These are phyloP conservation scores for Pseudochirops corinnae DNA, from an alignment of 2,797 vertebrate genomes.

Conservation along the genomic window DNA sequence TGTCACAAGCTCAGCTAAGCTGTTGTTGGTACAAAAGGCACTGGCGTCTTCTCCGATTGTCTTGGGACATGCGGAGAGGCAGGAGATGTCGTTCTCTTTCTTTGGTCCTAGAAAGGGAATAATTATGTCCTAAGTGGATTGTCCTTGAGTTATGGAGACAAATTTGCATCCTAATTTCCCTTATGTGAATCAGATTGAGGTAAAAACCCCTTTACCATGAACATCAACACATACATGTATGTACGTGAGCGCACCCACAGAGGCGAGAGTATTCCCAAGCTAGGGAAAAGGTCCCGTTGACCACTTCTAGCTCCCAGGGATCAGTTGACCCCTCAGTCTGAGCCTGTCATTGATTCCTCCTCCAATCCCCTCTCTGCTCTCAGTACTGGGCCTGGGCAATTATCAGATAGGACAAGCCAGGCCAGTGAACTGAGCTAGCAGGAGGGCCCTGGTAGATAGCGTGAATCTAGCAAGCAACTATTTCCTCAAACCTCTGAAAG, in stretches of 20 bases:
- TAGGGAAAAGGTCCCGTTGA: neutral
- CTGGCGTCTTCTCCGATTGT: neutral
- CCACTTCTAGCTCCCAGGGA: neutral
- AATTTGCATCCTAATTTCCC: neutral
- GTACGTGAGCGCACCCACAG: neutral
- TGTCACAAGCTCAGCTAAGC: conserved; percentile 55
- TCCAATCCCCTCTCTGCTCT: neutral
- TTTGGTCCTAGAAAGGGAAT: neutral
- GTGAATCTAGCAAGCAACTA: neutral
- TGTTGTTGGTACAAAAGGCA: conserved; percentile 50
- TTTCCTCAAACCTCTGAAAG: neutral
- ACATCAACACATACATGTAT: neutral
- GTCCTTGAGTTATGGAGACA: neutral
- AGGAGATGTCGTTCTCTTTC: neutral
- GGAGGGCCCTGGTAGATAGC: neutral
- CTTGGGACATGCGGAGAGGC: neutral
- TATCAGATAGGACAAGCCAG: neutral
- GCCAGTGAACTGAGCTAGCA: neutral
- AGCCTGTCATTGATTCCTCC: neutral
- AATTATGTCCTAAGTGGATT: neutral
- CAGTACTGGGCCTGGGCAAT: neutral
- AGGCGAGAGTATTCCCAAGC: neutral
- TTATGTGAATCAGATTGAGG: neutral
- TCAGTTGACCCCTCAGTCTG: neutral
- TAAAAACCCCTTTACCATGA: neutral